Evolutionary conservation across 2,113 vertebrate species (phyloP).

Genomic region (Erythrolamprus reginae): DNA sequence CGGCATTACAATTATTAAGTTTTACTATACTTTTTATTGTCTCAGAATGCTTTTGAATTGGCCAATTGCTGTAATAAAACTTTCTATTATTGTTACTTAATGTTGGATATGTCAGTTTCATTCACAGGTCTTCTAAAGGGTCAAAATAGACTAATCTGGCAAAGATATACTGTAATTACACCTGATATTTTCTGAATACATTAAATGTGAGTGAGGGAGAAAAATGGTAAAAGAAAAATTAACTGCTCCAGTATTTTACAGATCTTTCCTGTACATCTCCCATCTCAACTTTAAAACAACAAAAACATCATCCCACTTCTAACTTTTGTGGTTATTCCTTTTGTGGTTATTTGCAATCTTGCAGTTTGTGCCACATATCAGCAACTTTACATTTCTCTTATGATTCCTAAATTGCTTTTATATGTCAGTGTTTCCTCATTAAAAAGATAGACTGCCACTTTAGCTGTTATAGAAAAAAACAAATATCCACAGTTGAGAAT

Average conservation of each 20-base stretch:
- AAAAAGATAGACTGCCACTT: neutral
- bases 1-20: neutral
- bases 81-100: neutral
- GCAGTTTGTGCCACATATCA: neutral
- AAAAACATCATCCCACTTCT: neutral
- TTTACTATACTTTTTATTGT: neutral
- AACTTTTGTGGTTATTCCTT: neutral
- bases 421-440: neutral
- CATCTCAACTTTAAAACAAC: neutral
- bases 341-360: neutral
- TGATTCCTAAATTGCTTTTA: neutral
- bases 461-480: neutral
- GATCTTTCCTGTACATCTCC: neutral
- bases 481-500: neutral
- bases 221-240: neutral
- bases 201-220: neutral
- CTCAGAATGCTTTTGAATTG: neutral
- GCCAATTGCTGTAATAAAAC: neutral
- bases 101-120: neutral
- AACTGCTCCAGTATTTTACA: no score
- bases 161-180: neutral
- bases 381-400: neutral
- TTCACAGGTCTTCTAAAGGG: neutral
- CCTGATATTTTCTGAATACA: neutral
- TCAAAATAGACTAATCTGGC: neutral